A percentile compares a stretch with the other conserved stretches of the same genome.
Evolutionary conservation across 2,113 vertebrate species (phyloP).

Genomic region (Dendrocopos noguchii): DNA sequence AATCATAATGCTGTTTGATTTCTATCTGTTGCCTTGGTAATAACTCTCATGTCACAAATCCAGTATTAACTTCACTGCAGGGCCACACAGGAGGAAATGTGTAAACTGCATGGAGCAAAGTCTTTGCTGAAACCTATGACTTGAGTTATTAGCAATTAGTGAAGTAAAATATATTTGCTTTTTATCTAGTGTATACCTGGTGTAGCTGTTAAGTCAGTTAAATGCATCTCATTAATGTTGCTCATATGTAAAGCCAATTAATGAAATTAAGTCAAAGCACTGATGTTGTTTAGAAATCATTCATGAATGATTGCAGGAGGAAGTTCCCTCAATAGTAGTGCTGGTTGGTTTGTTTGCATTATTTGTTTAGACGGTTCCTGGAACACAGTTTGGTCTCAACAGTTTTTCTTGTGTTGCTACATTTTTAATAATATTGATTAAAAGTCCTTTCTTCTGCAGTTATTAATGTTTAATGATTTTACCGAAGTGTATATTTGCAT

Average conservation of each 20-base stretch:
- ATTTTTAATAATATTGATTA: background rate
- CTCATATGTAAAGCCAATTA: background rate
- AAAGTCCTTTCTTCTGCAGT: background rate
- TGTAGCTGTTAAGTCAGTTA: background rate
- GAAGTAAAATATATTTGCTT: background rate
- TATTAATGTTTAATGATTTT: background rate
- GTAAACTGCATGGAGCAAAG: background rate
- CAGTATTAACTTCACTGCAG: constrained; percentile 8
- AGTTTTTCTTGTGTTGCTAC: background rate
- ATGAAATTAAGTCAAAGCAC: background rate
- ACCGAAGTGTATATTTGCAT: background rate
- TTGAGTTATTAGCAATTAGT: background rate
- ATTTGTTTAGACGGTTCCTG: background rate
- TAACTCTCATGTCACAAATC: constrained; percentile 10
- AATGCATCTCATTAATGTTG: background rate
- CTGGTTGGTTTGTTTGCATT: background rate
- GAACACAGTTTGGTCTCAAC: background rate
- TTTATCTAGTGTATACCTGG: background rate
- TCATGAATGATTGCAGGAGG: background rate
- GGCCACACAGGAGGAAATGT: background rate
- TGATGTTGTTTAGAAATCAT: background rate
- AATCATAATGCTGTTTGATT: constrained; percentile 14
- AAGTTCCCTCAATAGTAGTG: background rate
- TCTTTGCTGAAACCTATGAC: background rate
- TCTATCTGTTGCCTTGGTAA: constrained; percentile 56